Percentiles rank a stretch among this genome's conserved stretches.
These are phyloP conservation scores for Euglossa dilemma DNA, from an alignment of 1,140 invertebrate species.

Conservation along the genomic window DNA sequence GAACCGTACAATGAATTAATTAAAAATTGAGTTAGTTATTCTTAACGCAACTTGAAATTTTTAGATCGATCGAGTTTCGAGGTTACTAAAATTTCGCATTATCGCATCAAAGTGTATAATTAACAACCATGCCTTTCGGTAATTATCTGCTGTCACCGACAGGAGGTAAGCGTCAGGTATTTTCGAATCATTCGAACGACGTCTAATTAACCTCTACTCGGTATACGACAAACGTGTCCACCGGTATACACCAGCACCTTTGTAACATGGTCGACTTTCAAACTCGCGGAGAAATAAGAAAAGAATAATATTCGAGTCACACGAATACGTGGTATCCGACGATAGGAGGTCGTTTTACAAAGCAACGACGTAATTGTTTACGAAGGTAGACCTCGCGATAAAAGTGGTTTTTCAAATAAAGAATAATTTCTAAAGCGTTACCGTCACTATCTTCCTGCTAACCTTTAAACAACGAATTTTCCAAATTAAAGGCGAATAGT, in stretches of 20 bases:
- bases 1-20: background rate
- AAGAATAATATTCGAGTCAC: background rate
- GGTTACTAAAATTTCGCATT: background rate
- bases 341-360: background rate
- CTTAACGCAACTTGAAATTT: background rate
- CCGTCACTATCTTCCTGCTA: too few relatives aligned
- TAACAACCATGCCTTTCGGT: slow-evolving; percentile 40
- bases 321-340: background rate
- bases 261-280: background rate
- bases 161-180: slow-evolving; percentile 32
- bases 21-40: background rate
- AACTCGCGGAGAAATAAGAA: background rate
- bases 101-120: background rate
- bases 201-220: slow-evolving; percentile 58
- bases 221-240: slow-evolving; percentile 5
- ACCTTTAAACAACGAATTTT: too few relatives aligned
- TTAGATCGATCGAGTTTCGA: background rate
- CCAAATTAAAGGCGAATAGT: too few relatives aligned
- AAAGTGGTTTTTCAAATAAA: background rate
- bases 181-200: slow-evolving; percentile 44
- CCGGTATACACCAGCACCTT: slow-evolving; percentile 34
- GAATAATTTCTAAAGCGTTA: background rate
- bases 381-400: background rate
- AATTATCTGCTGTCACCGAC: slow-evolving; percentile 55
- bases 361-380: background rate